Conservation (phyloP, 2,797 vertebrate species). For the Acanthis flammea region DNA sequence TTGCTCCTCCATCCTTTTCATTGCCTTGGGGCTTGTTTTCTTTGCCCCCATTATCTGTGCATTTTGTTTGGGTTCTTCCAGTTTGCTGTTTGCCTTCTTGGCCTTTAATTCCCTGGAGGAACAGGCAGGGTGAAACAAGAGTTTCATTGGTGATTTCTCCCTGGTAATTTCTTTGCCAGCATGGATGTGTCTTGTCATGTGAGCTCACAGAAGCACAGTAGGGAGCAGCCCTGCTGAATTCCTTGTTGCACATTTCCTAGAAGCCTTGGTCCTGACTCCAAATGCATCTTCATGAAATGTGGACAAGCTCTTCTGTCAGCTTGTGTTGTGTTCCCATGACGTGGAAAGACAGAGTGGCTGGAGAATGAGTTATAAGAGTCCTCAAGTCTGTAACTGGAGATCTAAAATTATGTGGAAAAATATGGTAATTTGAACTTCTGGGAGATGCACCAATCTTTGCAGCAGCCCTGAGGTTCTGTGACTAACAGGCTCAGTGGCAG, state of each 20-base stretch:
- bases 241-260: neutral
- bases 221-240: neutral
- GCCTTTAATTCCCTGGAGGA: neutral
- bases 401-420: neutral
- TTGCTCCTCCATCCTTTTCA: neutral
- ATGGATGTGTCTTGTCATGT: neutral
- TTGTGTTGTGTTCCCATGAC: rapidly evolving
- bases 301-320: neutral
- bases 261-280: neutral
- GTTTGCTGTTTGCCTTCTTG: neutral
- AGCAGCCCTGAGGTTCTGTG: neutral
- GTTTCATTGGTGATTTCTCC: neutral
- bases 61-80: neutral
- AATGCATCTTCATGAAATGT: neutral
- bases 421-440: neutral
- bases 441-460: neutral
- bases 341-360: neutral
- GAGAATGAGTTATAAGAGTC: neutral
- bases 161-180: neutral
- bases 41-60: neutral
- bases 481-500: neutral
- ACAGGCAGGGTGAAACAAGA: neutral
- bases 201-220: neutral
- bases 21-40: neutral
- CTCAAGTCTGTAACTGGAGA: neutral